Conservation (phyloP, 2,113 vertebrate species). For the Ptilorrhoa leucosticta region DNA sequence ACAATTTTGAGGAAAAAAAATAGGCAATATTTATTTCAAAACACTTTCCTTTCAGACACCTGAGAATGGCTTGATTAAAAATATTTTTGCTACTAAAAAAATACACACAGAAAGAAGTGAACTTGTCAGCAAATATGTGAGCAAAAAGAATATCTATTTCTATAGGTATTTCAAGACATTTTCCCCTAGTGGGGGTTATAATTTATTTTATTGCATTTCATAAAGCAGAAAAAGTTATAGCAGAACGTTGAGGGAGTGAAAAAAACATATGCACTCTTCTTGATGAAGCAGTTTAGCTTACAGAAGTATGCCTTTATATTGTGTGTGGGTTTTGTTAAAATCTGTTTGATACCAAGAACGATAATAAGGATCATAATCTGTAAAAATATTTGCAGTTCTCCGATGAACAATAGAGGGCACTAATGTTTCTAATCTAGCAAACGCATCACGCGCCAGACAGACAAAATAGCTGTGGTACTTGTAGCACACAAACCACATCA, state of each 20-base stretch:
- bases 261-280: background rate
- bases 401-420: constrained; percentile 85
- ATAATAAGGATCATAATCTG: constrained; percentile 4
- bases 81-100: background rate
- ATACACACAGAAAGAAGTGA: background rate
- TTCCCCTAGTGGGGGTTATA: background rate
- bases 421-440: constrained; percentile 80
- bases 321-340: background rate
- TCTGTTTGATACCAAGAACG: constrained; percentile 1
- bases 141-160: background rate
- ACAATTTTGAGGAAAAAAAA: background rate
- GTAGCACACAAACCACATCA: constrained; percentile 26
- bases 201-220: background rate
- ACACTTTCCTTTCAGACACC: background rate
- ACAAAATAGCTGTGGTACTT: background rate
- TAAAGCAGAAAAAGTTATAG: background rate
- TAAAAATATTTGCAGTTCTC: constrained; percentile 72
- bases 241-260: background rate
- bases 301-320: background rate
- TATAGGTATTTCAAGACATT: background rate
- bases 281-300: background rate
- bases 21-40: background rate
- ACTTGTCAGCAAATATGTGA: background rate
- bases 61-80: background rate
- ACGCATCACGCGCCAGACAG: background rate